Conservation (phyloP, 2,888 invertebrate species). For the Palloptera scutellata region DNA sequence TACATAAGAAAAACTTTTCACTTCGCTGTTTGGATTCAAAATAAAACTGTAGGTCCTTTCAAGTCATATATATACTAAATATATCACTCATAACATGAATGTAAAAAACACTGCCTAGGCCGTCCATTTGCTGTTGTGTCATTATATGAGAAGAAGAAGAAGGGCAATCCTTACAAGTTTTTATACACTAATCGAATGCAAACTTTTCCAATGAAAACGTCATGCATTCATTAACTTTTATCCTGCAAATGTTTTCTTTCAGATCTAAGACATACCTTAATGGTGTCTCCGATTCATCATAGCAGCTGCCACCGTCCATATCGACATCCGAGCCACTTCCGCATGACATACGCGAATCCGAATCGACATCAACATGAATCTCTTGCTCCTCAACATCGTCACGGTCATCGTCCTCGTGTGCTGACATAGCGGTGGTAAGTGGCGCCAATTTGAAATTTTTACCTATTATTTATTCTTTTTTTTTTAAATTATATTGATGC, state of each 20-base stretch:
- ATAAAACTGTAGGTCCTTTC: too few relatives aligned
- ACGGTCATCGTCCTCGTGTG: slow-evolving; percentile 60
- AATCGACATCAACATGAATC: slow-evolving; percentile 64
- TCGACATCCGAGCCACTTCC: slow-evolving; percentile 64
- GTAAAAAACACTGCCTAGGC: too few relatives aligned
- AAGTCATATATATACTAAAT: too few relatives aligned
- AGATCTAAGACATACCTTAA: too few relatives aligned
- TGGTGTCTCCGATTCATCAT: slow-evolving; percentile 63
- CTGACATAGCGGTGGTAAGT: slow-evolving; percentile 56
- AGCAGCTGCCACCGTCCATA: slow-evolving; percentile 64
- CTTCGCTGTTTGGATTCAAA: too few relatives aligned
- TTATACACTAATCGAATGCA: too few relatives aligned
- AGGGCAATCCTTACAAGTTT: too few relatives aligned
- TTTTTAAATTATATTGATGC: not conserved
- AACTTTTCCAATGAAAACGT: not conserved
- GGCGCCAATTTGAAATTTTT: slow-evolving; percentile 51
- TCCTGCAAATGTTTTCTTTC: too few relatives aligned
- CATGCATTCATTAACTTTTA: not conserved
- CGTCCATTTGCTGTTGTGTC: too few relatives aligned
- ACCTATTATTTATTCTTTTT: not conserved
- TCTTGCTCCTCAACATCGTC: slow-evolving; percentile 63
- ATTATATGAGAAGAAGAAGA: too few relatives aligned
- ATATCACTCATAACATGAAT: too few relatives aligned
- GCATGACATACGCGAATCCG: slow-evolving; percentile 63
- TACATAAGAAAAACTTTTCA: too few relatives aligned